Percentiles rank a stretch among this genome's conserved stretches.
These are phyloP conservation scores for Kradibia gibbosae DNA, from an alignment of 1,140 invertebrate species.

Conservation along the genomic window DNA sequence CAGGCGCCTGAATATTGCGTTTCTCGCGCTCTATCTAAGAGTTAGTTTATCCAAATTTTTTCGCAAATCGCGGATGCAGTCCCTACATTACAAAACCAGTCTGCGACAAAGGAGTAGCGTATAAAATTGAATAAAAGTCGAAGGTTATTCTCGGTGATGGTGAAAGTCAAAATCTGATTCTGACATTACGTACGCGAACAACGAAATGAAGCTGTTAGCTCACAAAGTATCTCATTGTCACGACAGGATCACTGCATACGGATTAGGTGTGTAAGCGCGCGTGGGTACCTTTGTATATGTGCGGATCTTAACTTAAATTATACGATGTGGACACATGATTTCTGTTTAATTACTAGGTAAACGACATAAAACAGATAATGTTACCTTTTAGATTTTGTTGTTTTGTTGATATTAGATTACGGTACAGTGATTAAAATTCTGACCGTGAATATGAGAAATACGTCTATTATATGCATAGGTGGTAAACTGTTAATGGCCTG, in stretches of 20 bases:
- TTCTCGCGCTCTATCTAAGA: background rate
- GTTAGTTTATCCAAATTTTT: background rate
- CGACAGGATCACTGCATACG: background rate
- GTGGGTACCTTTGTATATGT: background rate
- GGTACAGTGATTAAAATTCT: constrained; percentile 37
- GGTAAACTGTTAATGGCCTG: constrained; percentile 11
- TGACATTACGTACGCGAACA: background rate
- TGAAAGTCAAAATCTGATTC: constrained; percentile 13
- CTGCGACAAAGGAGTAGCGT: background rate
- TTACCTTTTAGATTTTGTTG: background rate
- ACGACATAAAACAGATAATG: constrained; percentile 14
- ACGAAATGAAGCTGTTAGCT: constrained; percentile 7
- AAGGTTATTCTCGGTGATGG: background rate
- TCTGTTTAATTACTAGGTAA: constrained; percentile 8
- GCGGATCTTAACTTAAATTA: background rate
- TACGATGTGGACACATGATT: background rate
- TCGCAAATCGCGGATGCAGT: background rate
- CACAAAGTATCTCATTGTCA: constrained; percentile 22
- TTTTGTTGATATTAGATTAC: background rate
- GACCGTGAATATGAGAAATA: background rate
- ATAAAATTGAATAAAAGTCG: background rate
- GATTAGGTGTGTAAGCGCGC: too few species aligned
- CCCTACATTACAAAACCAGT: background rate
- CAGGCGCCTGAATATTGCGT: background rate
- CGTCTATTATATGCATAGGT: background rate